phyloP scores from a whole-genome alignment of 2,888 invertebrate genomes.

The Gastracanthus pulcherrimus region DNA sequence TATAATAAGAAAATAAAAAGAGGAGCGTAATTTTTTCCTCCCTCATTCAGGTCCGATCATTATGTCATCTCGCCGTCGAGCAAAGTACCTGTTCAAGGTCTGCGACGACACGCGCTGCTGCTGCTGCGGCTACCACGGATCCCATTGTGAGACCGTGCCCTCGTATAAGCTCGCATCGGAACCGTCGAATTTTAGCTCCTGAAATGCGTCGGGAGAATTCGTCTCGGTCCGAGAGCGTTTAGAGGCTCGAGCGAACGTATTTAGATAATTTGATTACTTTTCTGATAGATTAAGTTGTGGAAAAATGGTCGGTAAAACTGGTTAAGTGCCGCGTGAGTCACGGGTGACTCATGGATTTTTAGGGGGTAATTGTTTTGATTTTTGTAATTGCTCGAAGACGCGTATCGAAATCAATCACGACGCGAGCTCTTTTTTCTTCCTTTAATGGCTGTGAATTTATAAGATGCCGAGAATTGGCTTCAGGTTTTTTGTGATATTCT shows the following conservation, averaged over 20 bases:
- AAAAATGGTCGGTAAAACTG: no score
- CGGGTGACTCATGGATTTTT: neutral
- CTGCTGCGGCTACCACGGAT: no score
- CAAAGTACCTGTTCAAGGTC: constrained; percentile 40
- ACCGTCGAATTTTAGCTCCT: constrained; percentile 7
- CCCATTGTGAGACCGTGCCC: neutral
- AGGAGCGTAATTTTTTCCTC: neutral
- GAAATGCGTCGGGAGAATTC: neutral
- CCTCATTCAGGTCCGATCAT: constrained; percentile 9
- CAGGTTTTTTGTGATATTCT: no score
- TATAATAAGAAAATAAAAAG: constrained; percentile 13
- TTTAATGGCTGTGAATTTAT: no score
- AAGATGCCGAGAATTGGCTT: no score
- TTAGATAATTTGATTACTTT: neutral
- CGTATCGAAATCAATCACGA: no score
- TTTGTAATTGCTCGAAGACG: neutral
- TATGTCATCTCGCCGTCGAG: constrained; percentile 18
- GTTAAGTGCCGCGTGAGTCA: neutral
- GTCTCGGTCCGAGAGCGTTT: neutral
- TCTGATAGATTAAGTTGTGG: neutral
- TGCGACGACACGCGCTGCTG: neutral
- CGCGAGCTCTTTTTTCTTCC: no score
- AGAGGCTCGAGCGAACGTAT: neutral
- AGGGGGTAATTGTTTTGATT: neutral
- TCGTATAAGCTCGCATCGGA: neutral